Evolutionary conservation across 2,797 vertebrate genomes (phyloP), one percentile per base, ranked within the genome.

Genomic region (Centroberyx gerrardi): DNA sequence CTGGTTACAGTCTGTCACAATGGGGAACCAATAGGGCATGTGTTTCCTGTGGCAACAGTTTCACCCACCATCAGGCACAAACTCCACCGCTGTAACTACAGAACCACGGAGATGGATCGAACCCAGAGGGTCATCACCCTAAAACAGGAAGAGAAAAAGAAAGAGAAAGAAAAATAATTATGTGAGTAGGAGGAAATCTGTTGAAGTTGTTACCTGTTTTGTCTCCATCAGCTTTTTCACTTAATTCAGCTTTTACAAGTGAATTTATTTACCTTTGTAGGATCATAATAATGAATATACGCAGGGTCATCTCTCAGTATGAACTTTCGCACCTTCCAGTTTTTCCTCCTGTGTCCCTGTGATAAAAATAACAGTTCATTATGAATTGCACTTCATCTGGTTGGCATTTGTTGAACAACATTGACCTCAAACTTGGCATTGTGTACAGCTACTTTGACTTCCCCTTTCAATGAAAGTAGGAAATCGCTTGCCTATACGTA

Each of bases 321-420:
- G 72, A 99, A 99, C 81, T 99, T 99, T 9, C 98, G 94, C 73
- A 99, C 98, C 92, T 99, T 99, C 98, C 98, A 99, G 91, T 99
- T 99, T 93, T 97, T 99, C 73, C 97, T 96, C 72, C 95, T 92
- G 53, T 99, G 98, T 9, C 98, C 98, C 98, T 99, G 83, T 77
- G 42, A 85, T 85, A 42, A 78, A 62, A 71, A 70, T 2, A 68
- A 73, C 7, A 55, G 36, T 56, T 8, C 27, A 8, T 46, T 17
- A 31, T 18, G 15, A n/a, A 17, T 17, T 29, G 40, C 17, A 27
- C 2, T 38, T 15, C 8, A 40, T 22, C 9, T 17, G 8, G 12
- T 22, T 18, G 10, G 10, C 22, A 27, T 53, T 29, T 66, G 3
- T 2, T 12, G 4, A 51, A 48, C 9, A 44, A 22, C 33, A 42